These are phyloP conservation scores for Balearica regulorum DNA, from an alignment of 2,797 vertebrate genomes.

Conservation along the genomic window DNA sequence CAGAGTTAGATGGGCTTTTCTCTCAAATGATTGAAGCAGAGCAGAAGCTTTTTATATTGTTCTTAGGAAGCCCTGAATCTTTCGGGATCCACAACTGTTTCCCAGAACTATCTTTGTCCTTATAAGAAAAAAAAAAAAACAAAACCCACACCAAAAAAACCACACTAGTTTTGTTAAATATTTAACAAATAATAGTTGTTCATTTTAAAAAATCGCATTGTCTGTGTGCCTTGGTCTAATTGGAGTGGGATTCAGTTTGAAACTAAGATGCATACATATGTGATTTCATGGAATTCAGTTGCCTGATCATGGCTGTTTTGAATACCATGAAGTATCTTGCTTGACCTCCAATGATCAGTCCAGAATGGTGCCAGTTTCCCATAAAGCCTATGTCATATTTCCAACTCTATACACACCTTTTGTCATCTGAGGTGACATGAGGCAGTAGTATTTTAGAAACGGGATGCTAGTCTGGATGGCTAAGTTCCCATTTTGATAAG, in stretches of 20 bases:
- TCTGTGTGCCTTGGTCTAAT: background rate
- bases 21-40: background rate
- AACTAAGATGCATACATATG: background rate
- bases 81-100: background rate
- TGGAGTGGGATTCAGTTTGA: background rate
- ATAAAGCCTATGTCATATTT: background rate
- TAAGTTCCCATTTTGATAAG: background rate
- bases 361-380: background rate
- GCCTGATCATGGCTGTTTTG: background rate
- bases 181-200: background rate
- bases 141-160: too few species aligned
- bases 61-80: background rate
- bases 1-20: background rate
- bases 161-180: background rate
- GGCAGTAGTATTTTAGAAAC: background rate
- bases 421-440: background rate
- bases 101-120: background rate
- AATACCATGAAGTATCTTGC: background rate
- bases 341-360: background rate
- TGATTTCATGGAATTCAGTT: background rate
- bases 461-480: background rate
- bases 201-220: background rate
- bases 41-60: background rate
- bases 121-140: background rate
- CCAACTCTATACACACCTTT: background rate